Evolutionary conservation across 2,797 vertebrate genomes (phyloP), one percentile per base, ranked within the genome.

Genomic region (Octomys mimax): DNA sequence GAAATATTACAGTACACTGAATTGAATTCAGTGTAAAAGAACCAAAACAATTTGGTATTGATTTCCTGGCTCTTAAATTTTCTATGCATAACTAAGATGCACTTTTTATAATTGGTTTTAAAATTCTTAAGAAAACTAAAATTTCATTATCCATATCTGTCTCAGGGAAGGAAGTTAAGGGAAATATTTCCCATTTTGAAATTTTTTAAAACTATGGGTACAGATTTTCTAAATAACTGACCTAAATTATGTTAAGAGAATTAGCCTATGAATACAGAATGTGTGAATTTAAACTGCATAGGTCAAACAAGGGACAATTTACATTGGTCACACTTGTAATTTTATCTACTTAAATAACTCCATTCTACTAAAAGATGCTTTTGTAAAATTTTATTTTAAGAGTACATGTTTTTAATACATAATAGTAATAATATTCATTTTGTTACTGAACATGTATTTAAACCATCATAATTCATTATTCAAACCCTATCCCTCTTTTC

Each of bases 111-210:
- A 91, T 0, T 33, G 31, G 26, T 71, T 79, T 97, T 33, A 2
- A 79, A 95, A 82, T 96, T 5, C 33, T 0, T 78, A 90, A 92
- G 77, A 97, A 98, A 91, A 49, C 0, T 66, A 96, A 92, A 94
- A 78, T 77, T 98, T 97, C 68, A 85, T 95, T 96, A 97, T 98
- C 46, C 10, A 2, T 28, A 59, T 95, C 87, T 97, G 87, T 96
- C 90, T 98, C 95, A 59, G 97, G 89, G 97, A 66, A 97, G 91
- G 5, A 59, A 24, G 70, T 86, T 91, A 86, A 0, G 46, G 78
- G 91, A 95, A 98, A 93, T 94, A 57, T 61, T 84, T 0, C 73
- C 89, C 22, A 59, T 61, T 85, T 2, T 71, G 21, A 82, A 21
- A 77, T 18, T 31, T 59, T 95, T 97, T 89, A 92, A 92, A 87